Evolutionary conservation across 2,113 vertebrate genomes (phyloP), one percentile per base, ranked within the genome.

Genomic region (Chinchilla lanigera): DNA sequence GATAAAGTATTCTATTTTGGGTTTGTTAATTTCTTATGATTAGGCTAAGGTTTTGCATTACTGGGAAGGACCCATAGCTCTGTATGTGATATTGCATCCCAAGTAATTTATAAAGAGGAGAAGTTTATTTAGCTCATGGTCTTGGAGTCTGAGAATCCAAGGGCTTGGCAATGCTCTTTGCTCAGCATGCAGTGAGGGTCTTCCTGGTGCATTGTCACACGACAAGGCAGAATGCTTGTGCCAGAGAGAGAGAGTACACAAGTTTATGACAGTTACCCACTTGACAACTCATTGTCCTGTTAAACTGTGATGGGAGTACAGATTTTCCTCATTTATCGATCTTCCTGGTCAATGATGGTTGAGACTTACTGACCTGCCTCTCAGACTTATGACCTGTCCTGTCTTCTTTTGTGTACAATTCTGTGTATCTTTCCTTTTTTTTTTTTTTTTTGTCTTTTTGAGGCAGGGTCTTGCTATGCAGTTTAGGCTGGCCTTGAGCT

Each of bases 41-140:
- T 44, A 73, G 71, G 71, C 38, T 73, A 80, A 86, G 73, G 19
- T 91, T 90, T 94, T 97, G 88, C 24, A 13, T 56, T 93, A 77
- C 52, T 9, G 67, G 92, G 77, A 50, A 56, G 30, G 38, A 41
- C 41, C 63, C 47, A 61, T 2, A 65, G 63, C 61, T 33, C 3
- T 87, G 22, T 90, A 52, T 81, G 50, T 82, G 38, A 16, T 81
- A 12, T 90, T 12, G 41, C 69, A 73, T 73, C 22, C 17, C 11
- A 26, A 73, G 71, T 73, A 26, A 56, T 58, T 82, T 73, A 73
- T 41, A 26, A 73, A 26, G 38, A 73, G 38, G 4, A 73, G 71
- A 41, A 41, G 11, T 73, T n/a, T n/a, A n/a, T n/a, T n/a, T n/a
- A n/a, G n/a, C n/a, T n/a, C n/a, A n/a, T n/a, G n/a, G n/a, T 67